These are phyloP conservation scores for Rhopilema esculentum DNA, from an alignment of 30 jellyfish, hydroid and myxozoan genomes.

Conservation along the genomic window DNA sequence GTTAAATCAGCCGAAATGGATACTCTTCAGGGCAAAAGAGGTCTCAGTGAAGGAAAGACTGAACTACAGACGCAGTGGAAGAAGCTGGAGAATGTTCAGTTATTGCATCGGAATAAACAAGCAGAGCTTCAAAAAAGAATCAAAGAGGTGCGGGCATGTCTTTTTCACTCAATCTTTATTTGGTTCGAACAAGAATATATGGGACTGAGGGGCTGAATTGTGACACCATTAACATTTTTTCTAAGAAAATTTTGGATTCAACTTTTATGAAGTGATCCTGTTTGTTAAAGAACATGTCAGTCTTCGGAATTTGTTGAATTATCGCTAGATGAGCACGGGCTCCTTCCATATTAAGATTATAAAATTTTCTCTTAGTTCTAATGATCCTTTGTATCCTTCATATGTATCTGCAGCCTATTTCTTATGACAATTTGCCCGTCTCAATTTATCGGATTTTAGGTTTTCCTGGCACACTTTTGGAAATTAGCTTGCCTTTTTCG, in stretches of 20 bases:
- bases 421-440: background rate
- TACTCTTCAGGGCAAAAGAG: slow-evolving; percentile 92
- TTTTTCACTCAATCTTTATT: too few species aligned
- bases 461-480: background rate
- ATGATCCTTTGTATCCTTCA: too few species aligned
- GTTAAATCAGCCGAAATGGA: slow-evolving; percentile 87
- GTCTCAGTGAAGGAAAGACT: slow-evolving; percentile 82
- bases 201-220: too few species aligned
- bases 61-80: slow-evolving; percentile 91
- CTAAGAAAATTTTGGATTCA: too few species aligned
- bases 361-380: too few species aligned
- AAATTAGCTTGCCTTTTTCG: background rate
- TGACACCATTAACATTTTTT: too few species aligned
- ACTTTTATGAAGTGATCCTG: too few species aligned
- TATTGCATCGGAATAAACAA: slow-evolving; percentile 76
- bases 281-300: too few species aligned
- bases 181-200: too few species aligned
- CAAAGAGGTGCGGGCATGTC: slow-evolving; percentile 35
- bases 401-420: background rate
- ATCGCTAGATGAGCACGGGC: too few species aligned
- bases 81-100: slow-evolving; percentile 74
- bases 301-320: too few species aligned
- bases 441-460: background rate
- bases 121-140: slow-evolving; percentile 77
- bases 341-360: too few species aligned